Percentiles rank a stretch among this genome's conserved stretches.
Evolutionary conservation across 2,888 invertebrate genomes (phyloP).

Genomic region (Myopa testacea): DNA sequence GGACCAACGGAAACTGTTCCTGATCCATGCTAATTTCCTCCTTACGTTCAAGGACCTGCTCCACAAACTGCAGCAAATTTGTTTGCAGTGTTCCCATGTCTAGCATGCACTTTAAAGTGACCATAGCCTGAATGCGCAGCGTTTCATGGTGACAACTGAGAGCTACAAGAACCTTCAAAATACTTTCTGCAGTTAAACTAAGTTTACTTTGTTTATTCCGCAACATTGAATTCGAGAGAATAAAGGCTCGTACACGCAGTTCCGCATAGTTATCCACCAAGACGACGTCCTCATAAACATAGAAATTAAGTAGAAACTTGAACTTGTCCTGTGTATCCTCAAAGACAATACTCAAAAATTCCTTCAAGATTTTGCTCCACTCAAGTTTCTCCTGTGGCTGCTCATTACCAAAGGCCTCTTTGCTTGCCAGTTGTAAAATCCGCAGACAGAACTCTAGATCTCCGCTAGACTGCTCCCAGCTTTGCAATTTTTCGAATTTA

Average conservation of each 20-base stretch:
- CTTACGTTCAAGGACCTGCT: conserved; percentile 62
- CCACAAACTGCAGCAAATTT: conserved; percentile 66
- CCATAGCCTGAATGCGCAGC: conserved; percentile 72
- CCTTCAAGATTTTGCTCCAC: conserved; percentile 62
- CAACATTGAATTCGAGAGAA: conserved; percentile 57
- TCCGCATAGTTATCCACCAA: conserved; percentile 64
- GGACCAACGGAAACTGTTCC: conserved; percentile 74
- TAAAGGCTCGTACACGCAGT: conserved; percentile 71
- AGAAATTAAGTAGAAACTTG: conserved; percentile 73
- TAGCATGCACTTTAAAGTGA: conserved; percentile 67
- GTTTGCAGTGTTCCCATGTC: conserved; percentile 37
- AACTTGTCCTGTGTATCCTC: conserved; percentile 69
- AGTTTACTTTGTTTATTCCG: conserved; percentile 46
- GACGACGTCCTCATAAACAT: conserved; percentile 60
- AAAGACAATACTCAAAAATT: conserved; percentile 70
- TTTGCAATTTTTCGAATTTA: conserved; percentile 58
- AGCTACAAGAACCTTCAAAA: conserved; percentile 68
- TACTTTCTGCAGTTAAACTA: conserved; percentile 48
- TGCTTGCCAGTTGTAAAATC: conserved; percentile 53
- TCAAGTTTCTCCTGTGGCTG: conserved; percentile 49
- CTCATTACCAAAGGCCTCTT: conserved; percentile 46
- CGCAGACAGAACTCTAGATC: conserved; percentile 51
- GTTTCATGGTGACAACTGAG: conserved; percentile 71
- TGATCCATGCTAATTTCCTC: conserved; percentile 76
- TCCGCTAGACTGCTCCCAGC: conserved; percentile 52